These are phyloP conservation scores for Pemphigus obesinymphae DNA, from an alignment of 1,140 invertebrate genomes.

Conservation along the genomic window DNA sequence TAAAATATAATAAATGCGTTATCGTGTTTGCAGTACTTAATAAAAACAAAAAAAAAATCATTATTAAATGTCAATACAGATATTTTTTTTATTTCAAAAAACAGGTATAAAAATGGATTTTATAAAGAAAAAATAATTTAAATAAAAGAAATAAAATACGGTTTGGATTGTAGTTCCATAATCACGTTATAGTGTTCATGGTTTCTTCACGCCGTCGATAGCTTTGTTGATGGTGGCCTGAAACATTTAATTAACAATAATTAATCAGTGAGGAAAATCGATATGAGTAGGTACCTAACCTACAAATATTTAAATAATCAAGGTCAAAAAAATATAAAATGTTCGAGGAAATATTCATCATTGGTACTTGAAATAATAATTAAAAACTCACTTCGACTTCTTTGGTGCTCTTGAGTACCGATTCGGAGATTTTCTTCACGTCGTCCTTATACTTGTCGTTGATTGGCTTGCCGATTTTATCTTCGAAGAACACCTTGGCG, in stretches of 20 bases:
- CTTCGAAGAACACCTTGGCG: background rate
- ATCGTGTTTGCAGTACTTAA: too few species aligned
- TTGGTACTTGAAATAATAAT: too few species aligned
- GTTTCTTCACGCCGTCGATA: background rate
- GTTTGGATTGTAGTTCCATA: background rate
- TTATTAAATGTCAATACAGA: background rate
- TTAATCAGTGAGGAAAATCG: too few species aligned
- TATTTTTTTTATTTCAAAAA: conserved; percentile 3
- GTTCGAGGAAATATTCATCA: background rate
- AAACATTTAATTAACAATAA: background rate
- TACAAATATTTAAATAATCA: too few species aligned
- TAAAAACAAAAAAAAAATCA: too few species aligned
- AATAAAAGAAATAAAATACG: background rate
- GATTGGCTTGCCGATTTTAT: conserved; percentile 6
- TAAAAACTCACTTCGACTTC: background rate
- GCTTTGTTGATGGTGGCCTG: background rate
- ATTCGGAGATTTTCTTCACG: conserved; percentile 3
- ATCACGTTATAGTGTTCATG: background rate
- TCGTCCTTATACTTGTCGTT: conserved; percentile 15
- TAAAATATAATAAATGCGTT: too few species aligned
- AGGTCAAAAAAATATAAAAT: too few species aligned
- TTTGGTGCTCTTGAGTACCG: background rate
- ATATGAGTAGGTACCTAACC: too few species aligned
- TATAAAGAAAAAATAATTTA: conserved; percentile 28
- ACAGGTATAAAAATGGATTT: conserved; percentile 8